Base-by-base conservation (phyloP, 2,797 vertebrate genomes). In the Sparidentex hasta region DNA sequence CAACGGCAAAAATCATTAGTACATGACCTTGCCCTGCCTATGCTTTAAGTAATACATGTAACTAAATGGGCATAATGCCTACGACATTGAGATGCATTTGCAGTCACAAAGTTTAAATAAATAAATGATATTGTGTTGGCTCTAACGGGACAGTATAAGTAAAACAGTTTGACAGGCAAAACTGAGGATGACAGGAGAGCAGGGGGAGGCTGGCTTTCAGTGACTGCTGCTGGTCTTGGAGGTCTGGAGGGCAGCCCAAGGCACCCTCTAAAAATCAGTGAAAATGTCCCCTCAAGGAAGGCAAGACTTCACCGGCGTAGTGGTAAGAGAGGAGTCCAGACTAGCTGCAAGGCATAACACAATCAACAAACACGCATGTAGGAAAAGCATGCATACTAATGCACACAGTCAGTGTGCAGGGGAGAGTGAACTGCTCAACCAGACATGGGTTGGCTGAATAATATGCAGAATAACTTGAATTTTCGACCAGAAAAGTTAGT, bases 241-340 rank as follows among this genome's bases (percentile, higher is more conserved):
- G 81, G 75, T 87, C 82, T 66, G 64, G 67, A 90, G 80, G 79
- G 80, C 63, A 65, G 84, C 88, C 85, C 79, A 77, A 82, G 90
- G 86, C 83, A 59, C 29, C 6, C 7, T 81, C 87, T 74, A 56
- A 71, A 81, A 87, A 83, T 84, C 71, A 69, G 18, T 86, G 85
- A 88, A 86, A 76, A 67, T 75, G 67, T 87, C 76, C 74, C 83
- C 87, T 86, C 43, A 38, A 76, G 84, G 76, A 85, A 82, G 56
- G 70, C 44, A 77, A 66, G 25, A 11, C 74, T 65, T 70, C 57
- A 62, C 69, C 55, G 67, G 69, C 38, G 29, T 68, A 74, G 66
- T 18, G 20, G 21, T 66, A 46, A 81, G 64, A 62, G 23, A 63
- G 71, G 72, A 71, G 75, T 66, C 76, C 23, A 79, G 74, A 78